Conservation (phyloP, 2,113 vertebrate genomes). For the Ciconia stormi region DNA sequence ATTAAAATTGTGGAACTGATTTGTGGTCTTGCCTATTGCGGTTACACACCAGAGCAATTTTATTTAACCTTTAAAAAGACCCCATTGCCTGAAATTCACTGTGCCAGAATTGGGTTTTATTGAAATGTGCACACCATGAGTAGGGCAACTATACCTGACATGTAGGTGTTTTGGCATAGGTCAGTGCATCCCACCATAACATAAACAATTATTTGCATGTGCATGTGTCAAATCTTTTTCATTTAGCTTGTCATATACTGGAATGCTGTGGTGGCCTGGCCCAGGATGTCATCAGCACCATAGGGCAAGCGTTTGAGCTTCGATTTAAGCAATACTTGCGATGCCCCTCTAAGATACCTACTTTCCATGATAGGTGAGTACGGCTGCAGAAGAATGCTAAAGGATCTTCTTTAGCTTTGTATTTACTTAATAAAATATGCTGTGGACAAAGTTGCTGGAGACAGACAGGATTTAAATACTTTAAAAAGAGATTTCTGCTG, state of each 20-base stretch:
- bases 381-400: background rate
- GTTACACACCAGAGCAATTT: background rate
- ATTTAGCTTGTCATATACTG: slow-evolving; percentile 92
- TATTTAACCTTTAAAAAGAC: background rate
- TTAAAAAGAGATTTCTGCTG: background rate
- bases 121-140: background rate
- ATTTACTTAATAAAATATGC: background rate
- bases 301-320: slow-evolving; percentile 96
- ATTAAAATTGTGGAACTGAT: background rate
- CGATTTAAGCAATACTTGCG: slow-evolving; percentile 96
- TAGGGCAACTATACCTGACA: background rate
- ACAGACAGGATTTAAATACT: background rate
- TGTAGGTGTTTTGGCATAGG: background rate
- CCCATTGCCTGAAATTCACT: background rate
- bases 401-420: background rate
- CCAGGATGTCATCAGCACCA: slow-evolving; percentile 94
- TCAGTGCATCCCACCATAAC: background rate
- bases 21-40: background rate
- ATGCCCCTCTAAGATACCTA: slow-evolving; percentile 88
- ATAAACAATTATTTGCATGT: background rate
- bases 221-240: background rate
- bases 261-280: slow-evolving; percentile 93
- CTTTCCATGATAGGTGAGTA: slow-evolving; percentile 88
- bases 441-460: background rate
- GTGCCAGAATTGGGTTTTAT: background rate